Evolutionary conservation across 2,888 invertebrate genomes (phyloP).

Genomic region (Xanthia icteritia): DNA sequence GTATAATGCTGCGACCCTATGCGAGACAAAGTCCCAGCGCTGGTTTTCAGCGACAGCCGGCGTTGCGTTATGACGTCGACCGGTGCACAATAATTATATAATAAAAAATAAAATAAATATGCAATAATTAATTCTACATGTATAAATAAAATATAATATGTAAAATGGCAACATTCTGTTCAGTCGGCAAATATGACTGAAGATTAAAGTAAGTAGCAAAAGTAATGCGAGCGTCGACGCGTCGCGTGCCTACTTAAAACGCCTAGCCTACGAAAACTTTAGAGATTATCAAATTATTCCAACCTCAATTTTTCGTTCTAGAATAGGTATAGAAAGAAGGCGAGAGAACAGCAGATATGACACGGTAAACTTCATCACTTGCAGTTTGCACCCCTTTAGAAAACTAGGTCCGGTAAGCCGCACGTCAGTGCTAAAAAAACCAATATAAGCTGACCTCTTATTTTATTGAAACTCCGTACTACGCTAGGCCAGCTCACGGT

Average conservation of each 20-base stretch:
- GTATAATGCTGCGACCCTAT: no score
- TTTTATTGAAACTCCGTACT: not conserved
- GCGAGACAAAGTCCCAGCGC: no score
- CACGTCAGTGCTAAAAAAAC: not conserved
- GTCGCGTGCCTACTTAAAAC: slow-evolving; percentile 78
- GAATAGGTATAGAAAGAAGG: not conserved
- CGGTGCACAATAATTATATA: no score
- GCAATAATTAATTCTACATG: no score
- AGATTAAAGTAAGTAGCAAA: slow-evolving; percentile 77
- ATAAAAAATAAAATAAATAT: no score
- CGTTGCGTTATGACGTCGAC: no score
- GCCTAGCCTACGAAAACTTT: slow-evolving; percentile 68
- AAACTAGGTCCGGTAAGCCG: not conserved
- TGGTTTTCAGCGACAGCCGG: no score
- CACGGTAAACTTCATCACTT: not conserved
- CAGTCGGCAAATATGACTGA: slow-evolving; percentile 77
- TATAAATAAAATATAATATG: no score
- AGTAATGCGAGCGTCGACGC: slow-evolving; percentile 69
- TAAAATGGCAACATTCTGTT: no score
- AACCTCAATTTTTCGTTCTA: not conserved
- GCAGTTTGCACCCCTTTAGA: not conserved
- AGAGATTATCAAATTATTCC: slow-evolving; percentile 41
- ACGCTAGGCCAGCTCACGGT: not conserved
- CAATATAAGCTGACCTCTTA: not conserved
- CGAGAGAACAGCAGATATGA: not conserved